A percentile compares a stretch with the other conserved stretches of the same genome.
These are phyloP conservation scores for Gortyna flavago DNA, from an alignment of 2,888 invertebrate genomes.

Conservation along the genomic window DNA sequence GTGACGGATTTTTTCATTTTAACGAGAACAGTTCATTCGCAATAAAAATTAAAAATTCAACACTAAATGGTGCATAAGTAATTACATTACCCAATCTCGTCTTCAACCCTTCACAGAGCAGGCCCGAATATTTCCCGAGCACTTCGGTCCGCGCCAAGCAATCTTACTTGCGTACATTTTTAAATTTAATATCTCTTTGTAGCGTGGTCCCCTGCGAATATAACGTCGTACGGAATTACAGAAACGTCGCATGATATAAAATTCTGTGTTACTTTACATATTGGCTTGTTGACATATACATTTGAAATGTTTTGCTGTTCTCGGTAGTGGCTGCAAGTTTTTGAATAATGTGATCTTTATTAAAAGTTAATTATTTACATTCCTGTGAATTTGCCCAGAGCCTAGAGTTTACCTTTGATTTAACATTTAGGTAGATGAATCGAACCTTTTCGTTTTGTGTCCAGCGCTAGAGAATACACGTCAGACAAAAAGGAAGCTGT, in stretches of 20 bases:
- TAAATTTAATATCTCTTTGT: slow-evolving; percentile 87
- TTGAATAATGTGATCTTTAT: not conserved
- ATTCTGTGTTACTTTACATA: slow-evolving; percentile 70
- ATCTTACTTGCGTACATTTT: slow-evolving; percentile 82
- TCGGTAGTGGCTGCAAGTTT: not conserved
- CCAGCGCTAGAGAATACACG: not conserved
- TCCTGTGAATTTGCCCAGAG: not conserved
- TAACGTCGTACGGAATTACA: slow-evolving; percentile 79
- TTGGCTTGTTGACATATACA: slow-evolving; percentile 64
- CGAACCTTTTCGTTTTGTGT: not conserved
- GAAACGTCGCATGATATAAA: slow-evolving; percentile 77
- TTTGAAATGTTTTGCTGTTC: slow-evolving; percentile 38
- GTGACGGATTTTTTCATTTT: not conserved
- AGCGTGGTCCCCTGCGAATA: slow-evolving; percentile 74
- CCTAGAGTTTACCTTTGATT: not conserved
- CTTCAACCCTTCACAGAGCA: slow-evolving; percentile 56
- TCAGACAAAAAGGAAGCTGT: not conserved
- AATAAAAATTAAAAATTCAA: slow-evolving; percentile 21
- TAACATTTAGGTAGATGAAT: not conserved
- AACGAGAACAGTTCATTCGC: not conserved
- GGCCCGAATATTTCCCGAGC: slow-evolving; percentile 57
- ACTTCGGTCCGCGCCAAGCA: slow-evolving; percentile 62
- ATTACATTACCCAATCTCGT: slow-evolving; percentile 48
- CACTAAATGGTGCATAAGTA: slow-evolving; percentile 36
- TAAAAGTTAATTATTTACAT: not conserved